These are phyloP conservation scores for Diorhabda sublineata DNA, from an alignment of 1,140 invertebrate species.

Conservation along the genomic window DNA sequence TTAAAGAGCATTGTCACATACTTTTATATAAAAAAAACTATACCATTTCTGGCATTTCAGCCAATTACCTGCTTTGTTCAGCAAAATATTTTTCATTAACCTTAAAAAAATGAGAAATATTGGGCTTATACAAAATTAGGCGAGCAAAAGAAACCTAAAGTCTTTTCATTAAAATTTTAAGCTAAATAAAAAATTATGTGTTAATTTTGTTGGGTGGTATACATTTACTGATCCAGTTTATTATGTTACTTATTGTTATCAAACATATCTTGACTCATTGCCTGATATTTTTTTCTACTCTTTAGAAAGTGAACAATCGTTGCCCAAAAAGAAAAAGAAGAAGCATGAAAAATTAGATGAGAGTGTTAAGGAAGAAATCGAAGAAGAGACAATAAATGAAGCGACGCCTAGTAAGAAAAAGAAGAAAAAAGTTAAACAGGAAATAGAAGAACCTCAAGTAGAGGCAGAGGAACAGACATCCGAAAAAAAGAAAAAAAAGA, in stretches of 20 bases:
- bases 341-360: conserved; percentile 26
- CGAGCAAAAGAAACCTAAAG: background rate
- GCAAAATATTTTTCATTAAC: too few species aligned
- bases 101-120: too few species aligned
- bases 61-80: too few species aligned
- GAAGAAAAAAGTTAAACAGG: conserved; percentile 40
- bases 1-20: too few species aligned
- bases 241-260: background rate
- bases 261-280: background rate
- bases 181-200: too few species aligned
- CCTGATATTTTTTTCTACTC: background rate
- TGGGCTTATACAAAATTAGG: too few species aligned
- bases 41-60: too few species aligned
- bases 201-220: background rate
- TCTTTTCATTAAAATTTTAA: background rate
- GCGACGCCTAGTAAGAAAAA: conserved; percentile 33
- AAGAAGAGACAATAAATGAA: conserved; percentile 27
- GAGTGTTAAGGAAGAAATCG: conserved; percentile 26
- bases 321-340: conserved; percentile 30
- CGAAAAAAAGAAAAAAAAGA: conserved; percentile 51
- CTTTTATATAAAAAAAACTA: too few species aligned
- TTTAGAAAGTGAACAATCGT: conserved; percentile 26
- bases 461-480: conserved; percentile 34
- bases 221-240: background rate
- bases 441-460: conserved; percentile 18